A percentile compares a stretch with the other conserved stretches of the same genome.
Conservation (phyloP, 2,113 vertebrate species). For the Brevimyrus niger region DNA sequence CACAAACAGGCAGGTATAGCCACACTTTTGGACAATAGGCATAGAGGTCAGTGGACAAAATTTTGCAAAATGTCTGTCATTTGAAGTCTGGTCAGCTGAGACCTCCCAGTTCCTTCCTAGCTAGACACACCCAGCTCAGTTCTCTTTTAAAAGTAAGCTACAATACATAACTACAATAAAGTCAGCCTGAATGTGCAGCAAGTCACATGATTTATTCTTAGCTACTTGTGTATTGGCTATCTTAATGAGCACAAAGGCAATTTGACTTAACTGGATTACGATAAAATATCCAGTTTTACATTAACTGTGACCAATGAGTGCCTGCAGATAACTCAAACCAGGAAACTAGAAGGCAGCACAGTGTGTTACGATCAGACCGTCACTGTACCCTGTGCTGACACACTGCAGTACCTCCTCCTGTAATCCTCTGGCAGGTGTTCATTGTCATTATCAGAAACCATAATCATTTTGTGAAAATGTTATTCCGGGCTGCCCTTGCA, state of each 20-base stretch:
- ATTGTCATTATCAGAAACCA: background rate
- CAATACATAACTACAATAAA: background rate
- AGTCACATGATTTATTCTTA: background rate
- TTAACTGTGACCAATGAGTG: background rate
- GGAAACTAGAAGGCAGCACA: background rate
- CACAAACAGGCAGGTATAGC: background rate
- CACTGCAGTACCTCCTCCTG: background rate
- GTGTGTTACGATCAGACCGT: background rate
- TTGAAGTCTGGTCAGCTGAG: background rate
- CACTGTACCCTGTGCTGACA: background rate
- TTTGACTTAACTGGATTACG: slow-evolving; percentile 1
- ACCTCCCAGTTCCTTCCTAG: background rate
- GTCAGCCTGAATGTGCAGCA: background rate
- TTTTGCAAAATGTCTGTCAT: background rate
- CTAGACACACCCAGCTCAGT: background rate
- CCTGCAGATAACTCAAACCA: background rate
- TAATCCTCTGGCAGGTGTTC: background rate
- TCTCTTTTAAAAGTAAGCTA: background rate
- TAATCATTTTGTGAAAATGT: background rate
- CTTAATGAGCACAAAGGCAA: background rate
- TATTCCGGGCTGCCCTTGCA: background rate
- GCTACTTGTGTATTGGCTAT: background rate
- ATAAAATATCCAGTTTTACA: background rate
- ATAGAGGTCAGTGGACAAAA: background rate
- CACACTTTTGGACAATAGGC: background rate